Base-by-base conservation (phyloP, 2,888 invertebrate genomes). In the Heteromyza rotundicornis region DNA sequence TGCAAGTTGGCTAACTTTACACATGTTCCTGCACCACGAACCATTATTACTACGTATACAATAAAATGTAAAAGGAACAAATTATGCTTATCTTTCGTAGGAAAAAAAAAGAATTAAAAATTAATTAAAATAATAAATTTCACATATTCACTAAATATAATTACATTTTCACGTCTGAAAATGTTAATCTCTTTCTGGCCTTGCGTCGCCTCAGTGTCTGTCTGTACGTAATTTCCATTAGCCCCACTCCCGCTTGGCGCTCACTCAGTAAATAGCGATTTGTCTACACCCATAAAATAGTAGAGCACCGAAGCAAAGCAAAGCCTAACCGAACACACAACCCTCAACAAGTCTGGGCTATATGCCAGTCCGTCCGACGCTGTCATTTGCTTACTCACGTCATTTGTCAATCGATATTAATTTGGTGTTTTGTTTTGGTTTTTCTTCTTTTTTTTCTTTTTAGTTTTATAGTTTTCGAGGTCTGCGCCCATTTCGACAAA, bases 341-440 rank as follows among this genome's bases (percentile, higher is more conserved):
- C 40, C 40, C 40, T 40, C 16, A 40, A 40, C 40, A 40, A 40
- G 40, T 40, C 40, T n/a, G n/a, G n/a, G n/a, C n/a, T n/a, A n/a
- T n/a, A n/a, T n/a, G n/a, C n/a, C n/a, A n/a, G n/a, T n/a, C n/a
- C n/a, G 27, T 27, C 27, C 27, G 27, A 5, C 7, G 40, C 40
- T 2, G 40, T 40, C n/a, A 7, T 40, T 47, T 20, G 47, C 47
- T 47, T 40, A 40, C 40, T 17, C 47, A 19, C 20, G 47, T 47
- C 47, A 47, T 47, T 47, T 47, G 47, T 47, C 20, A 19, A 47
- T 47, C 47, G 47, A 47, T 47, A 47, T 47, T 40, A 40, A 40
- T 40, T n/a, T n/a, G 2, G 27, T 27, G 27, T 5, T 27, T 27
- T 27, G 5, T 5, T 10, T 27, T 27, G 27, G 27, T 27, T 27